A percentile compares a stretch with the other conserved stretches of the same genome.
Conservation (phyloP, 2,888 invertebrate genomes). For the Andrena praecox region DNA sequence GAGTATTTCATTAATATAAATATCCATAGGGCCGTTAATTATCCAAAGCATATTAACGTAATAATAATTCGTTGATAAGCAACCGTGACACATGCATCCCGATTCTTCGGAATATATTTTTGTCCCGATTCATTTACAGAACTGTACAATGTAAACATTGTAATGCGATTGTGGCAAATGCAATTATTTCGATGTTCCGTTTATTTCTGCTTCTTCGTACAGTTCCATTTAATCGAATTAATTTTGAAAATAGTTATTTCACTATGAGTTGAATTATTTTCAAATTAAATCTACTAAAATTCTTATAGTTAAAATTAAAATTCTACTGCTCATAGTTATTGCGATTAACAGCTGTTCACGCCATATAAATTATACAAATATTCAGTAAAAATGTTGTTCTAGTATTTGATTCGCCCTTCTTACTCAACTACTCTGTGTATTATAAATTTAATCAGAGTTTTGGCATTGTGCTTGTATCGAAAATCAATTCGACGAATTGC, state of each 20-base stretch:
- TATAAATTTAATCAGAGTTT: too few relatives aligned
- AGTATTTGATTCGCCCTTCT: too few relatives aligned
- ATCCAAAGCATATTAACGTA: slow-evolving; percentile 1
- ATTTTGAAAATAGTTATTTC: slow-evolving; percentile 11
- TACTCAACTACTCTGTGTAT: too few relatives aligned
- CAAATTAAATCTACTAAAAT: too few relatives aligned
- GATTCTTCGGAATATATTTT: slow-evolving; percentile 7
- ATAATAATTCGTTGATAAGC: background rate
- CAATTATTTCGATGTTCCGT: slow-evolving; percentile 36
- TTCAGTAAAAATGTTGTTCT: too few relatives aligned
- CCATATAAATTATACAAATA: too few relatives aligned
- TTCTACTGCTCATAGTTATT: too few relatives aligned
- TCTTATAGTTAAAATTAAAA: too few relatives aligned
- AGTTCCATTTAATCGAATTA: slow-evolving; percentile 1
- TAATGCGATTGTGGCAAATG: slow-evolving; percentile 43
- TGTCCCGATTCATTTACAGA: slow-evolving; percentile 18
- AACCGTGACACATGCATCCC: background rate
- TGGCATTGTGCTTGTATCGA: too few relatives aligned
- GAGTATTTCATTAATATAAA: background rate
- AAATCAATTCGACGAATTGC: too few relatives aligned
- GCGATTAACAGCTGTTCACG: too few relatives aligned
- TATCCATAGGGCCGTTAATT: background rate
- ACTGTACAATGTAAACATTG: slow-evolving; percentile 7
- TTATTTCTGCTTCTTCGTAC: slow-evolving; percentile 8
- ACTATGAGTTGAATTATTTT: too few relatives aligned